Conservation (phyloP, 2,113 vertebrate genomes). For the Alosa alosa region DNA sequence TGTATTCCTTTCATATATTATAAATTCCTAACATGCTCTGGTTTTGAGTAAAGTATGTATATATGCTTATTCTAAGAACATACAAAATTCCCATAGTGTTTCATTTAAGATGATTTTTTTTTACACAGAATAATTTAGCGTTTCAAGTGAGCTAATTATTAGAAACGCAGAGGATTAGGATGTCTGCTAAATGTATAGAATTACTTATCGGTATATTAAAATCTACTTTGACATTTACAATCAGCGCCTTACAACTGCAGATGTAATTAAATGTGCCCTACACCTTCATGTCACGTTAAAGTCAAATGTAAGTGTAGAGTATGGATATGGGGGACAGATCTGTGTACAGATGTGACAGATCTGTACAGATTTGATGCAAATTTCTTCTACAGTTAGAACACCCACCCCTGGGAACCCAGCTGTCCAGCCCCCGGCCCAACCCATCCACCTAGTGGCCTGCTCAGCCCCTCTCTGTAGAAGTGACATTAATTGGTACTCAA, state of each 20-base stretch:
- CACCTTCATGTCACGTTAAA: neutral
- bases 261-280: neutral
- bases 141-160: too few species aligned
- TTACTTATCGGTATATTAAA: too few species aligned
- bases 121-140: too few species aligned
- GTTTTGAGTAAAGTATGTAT: neutral
- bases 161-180: too few species aligned
- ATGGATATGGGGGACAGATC: neutral
- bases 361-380: conserved; percentile 42
- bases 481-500: neutral
- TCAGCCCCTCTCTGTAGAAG: neutral
- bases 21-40: neutral
- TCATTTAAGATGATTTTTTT: too few species aligned
- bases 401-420: neutral
- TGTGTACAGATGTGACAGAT: neutral
- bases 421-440: neutral
- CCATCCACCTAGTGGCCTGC: neutral
- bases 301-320: neutral
- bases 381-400: neutral
- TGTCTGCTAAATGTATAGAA: too few species aligned
- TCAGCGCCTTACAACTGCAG: too few species aligned
- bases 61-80: neutral
- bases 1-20: neutral
- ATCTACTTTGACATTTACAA: too few species aligned
- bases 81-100: too few species aligned